phyloP scores from a whole-genome alignment of 1,140 invertebrate genomes.

The Papilio polytes region DNA sequence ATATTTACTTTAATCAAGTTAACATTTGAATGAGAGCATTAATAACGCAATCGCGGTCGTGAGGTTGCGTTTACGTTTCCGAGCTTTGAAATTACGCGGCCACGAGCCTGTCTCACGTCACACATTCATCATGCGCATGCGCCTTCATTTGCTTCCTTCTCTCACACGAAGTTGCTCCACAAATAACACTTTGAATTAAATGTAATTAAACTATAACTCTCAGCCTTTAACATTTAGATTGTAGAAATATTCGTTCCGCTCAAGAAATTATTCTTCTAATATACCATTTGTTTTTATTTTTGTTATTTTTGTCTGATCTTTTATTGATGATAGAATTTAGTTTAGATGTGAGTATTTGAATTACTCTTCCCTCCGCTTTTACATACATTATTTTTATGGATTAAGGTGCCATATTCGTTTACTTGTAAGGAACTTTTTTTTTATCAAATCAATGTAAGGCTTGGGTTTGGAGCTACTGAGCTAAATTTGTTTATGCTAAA shows the following conservation, averaged over 20 bases:
- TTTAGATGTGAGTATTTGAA: too few species aligned
- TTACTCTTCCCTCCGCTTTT: too few species aligned
- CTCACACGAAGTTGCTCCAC: conserved; percentile 27
- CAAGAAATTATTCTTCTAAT: background rate
- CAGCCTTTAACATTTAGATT: background rate
- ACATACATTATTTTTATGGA: too few species aligned
- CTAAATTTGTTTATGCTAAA: too few species aligned
- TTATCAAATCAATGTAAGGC: too few species aligned
- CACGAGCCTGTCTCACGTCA: conserved; percentile 50
- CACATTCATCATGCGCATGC: conserved; percentile 56
- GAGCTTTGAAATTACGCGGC: conserved; percentile 34
- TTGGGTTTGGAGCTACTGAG: too few species aligned
- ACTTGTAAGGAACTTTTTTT: too few species aligned
- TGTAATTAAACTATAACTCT: background rate
- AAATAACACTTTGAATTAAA: conserved; percentile 30
- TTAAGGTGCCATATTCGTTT: too few species aligned
- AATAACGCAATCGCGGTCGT: conserved; percentile 67
- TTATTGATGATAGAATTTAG: too few species aligned
- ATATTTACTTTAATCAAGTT: conserved; percentile 14
- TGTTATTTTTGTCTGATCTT: background rate
- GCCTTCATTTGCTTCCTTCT: conserved; percentile 56
- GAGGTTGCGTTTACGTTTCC: conserved; percentile 42
- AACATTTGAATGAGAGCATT: conserved; percentile 39
- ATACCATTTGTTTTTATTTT: too few species aligned
- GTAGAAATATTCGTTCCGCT: background rate